phyloP scores from a whole-genome alignment of 2,113 vertebrate genomes.

The Phaethornis superciliosus region DNA sequence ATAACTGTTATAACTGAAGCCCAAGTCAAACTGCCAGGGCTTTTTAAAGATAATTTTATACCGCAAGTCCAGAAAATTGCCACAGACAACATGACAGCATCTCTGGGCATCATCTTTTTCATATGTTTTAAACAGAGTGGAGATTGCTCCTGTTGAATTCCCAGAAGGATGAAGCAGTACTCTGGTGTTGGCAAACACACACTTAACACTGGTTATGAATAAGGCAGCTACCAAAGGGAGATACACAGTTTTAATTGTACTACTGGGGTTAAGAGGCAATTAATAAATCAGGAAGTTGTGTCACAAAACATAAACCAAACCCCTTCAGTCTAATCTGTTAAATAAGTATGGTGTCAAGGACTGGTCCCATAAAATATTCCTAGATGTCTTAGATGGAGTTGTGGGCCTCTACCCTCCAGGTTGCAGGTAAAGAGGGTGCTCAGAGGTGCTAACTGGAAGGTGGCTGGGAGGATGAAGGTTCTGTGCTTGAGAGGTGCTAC shows the following conservation, averaged over 20 bases:
- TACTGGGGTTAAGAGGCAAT: neutral
- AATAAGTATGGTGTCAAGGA: neutral
- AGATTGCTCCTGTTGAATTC: neutral
- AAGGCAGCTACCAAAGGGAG: neutral
- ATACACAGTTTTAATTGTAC: neutral
- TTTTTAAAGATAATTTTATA: neutral
- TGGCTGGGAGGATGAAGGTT: neutral
- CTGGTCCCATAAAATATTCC: neutral
- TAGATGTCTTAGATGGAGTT: neutral
- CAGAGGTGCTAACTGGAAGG: neutral
- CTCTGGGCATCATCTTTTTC: neutral
- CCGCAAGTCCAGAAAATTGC: neutral
- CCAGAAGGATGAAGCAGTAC: neutral
- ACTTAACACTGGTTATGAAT: accelerated
- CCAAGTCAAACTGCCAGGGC: neutral
- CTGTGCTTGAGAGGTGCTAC: neutral
- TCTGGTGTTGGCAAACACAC: neutral
- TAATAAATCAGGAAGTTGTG: neutral
- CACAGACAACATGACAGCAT: neutral
- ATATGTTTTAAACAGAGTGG: neutral
- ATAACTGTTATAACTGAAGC: neutral
- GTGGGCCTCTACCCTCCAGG: neutral
- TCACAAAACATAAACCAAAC: neutral
- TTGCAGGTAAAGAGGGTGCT: neutral
- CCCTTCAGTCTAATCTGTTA: neutral